Percentiles rank a stretch among this genome's conserved stretches.
These are phyloP conservation scores for Channallabes apus DNA, from an alignment of 2,797 vertebrate species.

Conservation along the genomic window DNA sequence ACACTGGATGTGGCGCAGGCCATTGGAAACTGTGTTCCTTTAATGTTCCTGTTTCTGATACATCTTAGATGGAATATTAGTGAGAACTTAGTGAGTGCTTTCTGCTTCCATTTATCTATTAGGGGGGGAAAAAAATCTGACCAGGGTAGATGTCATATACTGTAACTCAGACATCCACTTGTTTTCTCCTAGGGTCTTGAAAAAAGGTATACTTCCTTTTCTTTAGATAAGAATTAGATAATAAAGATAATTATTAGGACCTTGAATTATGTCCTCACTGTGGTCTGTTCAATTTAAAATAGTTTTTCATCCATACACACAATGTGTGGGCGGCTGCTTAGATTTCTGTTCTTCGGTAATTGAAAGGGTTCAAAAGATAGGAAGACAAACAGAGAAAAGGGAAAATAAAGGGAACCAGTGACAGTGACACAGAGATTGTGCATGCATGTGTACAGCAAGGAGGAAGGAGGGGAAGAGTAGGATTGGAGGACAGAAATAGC, in stretches of 20 bases:
- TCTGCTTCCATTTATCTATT: constrained; percentile 19
- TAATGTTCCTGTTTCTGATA: constrained; percentile 25
- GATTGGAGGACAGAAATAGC: constrained; percentile 79
- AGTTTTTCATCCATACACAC: background rate
- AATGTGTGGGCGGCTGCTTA: background rate
- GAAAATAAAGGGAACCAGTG: constrained; percentile 62
- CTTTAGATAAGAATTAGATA: too few species aligned
- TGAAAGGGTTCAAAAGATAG: constrained; percentile 57
- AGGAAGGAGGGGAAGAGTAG: constrained; percentile 39
- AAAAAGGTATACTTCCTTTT: background rate
- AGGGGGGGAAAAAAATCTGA: constrained; percentile 26
- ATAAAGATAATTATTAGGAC: background rate
- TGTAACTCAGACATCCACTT: background rate
- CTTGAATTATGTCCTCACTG: background rate
- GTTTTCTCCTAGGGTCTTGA: background rate
- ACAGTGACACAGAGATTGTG: constrained; percentile 55
- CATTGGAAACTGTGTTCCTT: constrained; percentile 31
- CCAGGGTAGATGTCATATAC: background rate
- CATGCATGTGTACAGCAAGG: constrained; percentile 50
- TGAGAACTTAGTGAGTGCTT: background rate
- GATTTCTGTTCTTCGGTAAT: constrained; percentile 61
- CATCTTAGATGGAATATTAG: constrained; percentile 28
- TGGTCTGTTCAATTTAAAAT: background rate
- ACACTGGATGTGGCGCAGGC: background rate
- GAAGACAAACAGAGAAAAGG: constrained; percentile 54